A percentile compares a stretch with the other conserved stretches of the same genome.
These are phyloP conservation scores for Sigmodon hispidus DNA, from an alignment of 2,113 vertebrate genomes.

Conservation along the genomic window DNA sequence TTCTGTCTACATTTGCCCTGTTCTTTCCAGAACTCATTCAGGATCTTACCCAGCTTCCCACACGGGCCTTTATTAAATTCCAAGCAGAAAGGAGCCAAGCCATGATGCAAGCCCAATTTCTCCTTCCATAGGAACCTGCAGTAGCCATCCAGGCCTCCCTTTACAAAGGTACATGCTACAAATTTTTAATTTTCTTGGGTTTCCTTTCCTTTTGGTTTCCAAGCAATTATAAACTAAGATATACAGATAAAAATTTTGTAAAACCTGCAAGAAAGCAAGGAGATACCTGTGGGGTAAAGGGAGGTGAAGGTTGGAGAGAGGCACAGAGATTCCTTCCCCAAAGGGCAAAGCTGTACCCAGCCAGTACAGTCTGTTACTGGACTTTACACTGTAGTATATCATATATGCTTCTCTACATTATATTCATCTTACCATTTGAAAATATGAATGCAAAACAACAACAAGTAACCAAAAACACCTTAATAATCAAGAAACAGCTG, in stretches of 20 bases:
- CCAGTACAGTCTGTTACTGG: neutral
- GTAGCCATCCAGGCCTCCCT: neutral
- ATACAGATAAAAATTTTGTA: neutral
- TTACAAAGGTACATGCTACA: neutral
- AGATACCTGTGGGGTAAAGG: neutral
- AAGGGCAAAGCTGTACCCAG: neutral
- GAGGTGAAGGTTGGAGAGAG: fast-evolving
- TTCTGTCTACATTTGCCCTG: neutral
- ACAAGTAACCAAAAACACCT: neutral
- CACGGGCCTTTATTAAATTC: neutral
- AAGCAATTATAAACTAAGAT: neutral
- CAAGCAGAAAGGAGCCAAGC: neutral
- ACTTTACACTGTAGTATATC: neutral
- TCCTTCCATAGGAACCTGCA: neutral
- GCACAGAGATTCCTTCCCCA: neutral
- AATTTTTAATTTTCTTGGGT: neutral
- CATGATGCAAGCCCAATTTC: neutral
- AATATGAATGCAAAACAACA: neutral
- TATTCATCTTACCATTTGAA: neutral
- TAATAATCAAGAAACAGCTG: neutral
- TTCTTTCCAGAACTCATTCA: neutral
- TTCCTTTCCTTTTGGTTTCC: neutral
- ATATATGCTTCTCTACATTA: neutral
- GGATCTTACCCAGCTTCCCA: neutral
- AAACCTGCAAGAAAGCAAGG: neutral